Evolutionary conservation across 2,888 invertebrate species (phyloP).

Genomic region (Petrophora chlorosata): DNA sequence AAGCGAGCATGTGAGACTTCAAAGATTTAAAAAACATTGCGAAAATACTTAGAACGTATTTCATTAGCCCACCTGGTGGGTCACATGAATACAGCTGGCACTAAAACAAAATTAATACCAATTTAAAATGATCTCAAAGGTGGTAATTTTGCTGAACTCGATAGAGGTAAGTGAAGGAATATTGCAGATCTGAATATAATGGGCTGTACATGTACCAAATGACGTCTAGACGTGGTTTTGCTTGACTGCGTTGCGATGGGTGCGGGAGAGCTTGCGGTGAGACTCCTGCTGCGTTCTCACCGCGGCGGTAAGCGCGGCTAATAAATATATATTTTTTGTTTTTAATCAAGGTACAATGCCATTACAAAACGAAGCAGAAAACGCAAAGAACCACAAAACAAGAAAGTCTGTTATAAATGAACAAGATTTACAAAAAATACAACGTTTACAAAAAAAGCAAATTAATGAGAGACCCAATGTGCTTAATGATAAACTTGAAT

Average conservation of each 20-base stretch:
- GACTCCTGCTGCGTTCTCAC: constrained; percentile 76
- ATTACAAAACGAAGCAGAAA: constrained; percentile 40
- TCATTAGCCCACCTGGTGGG: constrained; percentile 61
- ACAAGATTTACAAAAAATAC: too few relatives aligned
- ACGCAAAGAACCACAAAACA: constrained; percentile 28
- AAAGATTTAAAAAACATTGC: constrained; percentile 22
- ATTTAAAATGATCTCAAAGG: constrained; percentile 45
- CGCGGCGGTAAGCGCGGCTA: constrained; percentile 59
- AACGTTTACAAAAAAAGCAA: too few relatives aligned
- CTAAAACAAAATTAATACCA: constrained; percentile 33
- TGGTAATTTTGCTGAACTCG: constrained; percentile 43
- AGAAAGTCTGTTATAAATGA: too few relatives aligned
- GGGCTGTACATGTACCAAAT: constrained; percentile 59
- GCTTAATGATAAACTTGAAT: too few relatives aligned
- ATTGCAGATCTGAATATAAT: constrained; percentile 58
- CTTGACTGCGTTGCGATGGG: constrained; percentile 61
- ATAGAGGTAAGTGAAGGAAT: constrained; percentile 57
- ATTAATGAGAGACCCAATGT: too few relatives aligned
- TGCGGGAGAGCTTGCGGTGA: constrained; percentile 55
- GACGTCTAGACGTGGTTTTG: constrained; percentile 77
- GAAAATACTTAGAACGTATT: constrained; percentile 17
- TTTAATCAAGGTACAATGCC: constrained; percentile 55
- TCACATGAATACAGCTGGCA: constrained; percentile 43
- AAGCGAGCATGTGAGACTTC: constrained; percentile 10
- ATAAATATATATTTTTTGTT: constrained; percentile 50